phyloP scores from a whole-genome alignment of 2,888 invertebrate genomes.

The Eugnorisma glareosa region DNA sequence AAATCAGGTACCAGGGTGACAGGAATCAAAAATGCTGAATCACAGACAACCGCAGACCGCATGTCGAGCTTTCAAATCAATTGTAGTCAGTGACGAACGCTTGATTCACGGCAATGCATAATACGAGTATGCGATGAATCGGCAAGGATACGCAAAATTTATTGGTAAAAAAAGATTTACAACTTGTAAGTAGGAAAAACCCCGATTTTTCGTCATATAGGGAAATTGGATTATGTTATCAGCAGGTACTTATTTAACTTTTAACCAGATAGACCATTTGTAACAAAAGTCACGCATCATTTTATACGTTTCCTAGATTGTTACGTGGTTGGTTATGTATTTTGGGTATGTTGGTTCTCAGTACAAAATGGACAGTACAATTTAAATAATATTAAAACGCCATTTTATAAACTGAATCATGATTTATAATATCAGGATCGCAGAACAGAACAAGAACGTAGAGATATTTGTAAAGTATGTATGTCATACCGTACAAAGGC shows the following conservation, averaged over 20 bases:
- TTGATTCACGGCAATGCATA: constrained; percentile 37
- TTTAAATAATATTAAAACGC: background rate
- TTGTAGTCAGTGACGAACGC: constrained; percentile 39
- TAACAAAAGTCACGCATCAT: background rate
- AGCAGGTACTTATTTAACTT: background rate
- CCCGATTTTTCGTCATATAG: constrained; percentile 21
- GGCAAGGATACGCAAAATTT: constrained; percentile 16
- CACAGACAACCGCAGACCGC: constrained; percentile 53
- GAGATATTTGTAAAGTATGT: constrained; percentile 25
- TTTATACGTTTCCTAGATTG: background rate
- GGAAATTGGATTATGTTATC: constrained; percentile 16
- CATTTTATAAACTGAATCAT: background rate
- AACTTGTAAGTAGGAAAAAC: constrained; percentile 48
- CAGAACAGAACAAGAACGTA: constrained; percentile 25
- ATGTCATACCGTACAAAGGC: constrained; percentile 14
- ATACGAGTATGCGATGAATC: constrained; percentile 26
- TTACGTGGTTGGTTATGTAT: too few relatives aligned
- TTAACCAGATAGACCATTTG: background rate
- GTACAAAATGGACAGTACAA: background rate
- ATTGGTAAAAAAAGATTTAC: constrained; percentile 42
- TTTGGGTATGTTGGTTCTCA: background rate
- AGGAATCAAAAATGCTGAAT: constrained; percentile 41
- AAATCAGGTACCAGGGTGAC: constrained; percentile 33
- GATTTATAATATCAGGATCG: background rate
- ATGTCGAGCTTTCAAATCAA: constrained; percentile 35